Evolutionary conservation across 2,113 vertebrate species (phyloP).

Genomic region (Myxocyprinus asiaticus): DNA sequence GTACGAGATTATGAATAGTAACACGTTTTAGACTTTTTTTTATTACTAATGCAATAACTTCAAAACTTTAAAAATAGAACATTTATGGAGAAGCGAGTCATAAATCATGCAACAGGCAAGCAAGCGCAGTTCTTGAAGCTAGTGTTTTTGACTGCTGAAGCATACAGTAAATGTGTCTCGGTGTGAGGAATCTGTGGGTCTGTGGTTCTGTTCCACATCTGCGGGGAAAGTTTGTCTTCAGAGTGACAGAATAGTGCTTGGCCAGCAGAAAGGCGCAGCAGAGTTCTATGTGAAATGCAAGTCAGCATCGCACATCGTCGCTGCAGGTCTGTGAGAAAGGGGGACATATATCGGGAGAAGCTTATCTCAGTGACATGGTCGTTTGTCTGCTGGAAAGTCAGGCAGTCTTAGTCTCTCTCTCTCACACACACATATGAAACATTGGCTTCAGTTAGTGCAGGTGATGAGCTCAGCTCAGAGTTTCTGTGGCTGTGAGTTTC

Average conservation of each 20-base stretch:
- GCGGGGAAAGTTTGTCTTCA: constrained; percentile 27
- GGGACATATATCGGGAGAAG: constrained; percentile 43
- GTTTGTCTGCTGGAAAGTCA: constrained; percentile 41
- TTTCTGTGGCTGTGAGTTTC: too few relatives aligned
- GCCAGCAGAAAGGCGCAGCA: constrained; percentile 63
- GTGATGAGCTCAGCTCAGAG: constrained; percentile 6
- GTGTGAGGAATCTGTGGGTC: constrained; percentile 23
- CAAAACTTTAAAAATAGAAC: constrained; percentile 1
- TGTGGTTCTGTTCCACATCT: constrained; percentile 10
- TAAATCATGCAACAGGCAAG: constrained; percentile 15
- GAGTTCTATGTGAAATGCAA: constrained; percentile 69
- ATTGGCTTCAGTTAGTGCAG: background rate
- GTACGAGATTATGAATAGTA: too few relatives aligned
- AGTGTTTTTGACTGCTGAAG: constrained; percentile 42
- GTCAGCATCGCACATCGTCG: constrained; percentile 66
- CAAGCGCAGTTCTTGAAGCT: background rate
- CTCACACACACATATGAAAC: constrained; percentile 11
- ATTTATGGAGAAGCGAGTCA: constrained; percentile 15
- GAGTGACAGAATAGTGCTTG: constrained; percentile 66
- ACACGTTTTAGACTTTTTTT: too few relatives aligned
- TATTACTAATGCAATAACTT: background rate
- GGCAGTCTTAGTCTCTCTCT: background rate
- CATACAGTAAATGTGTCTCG: constrained; percentile 31
- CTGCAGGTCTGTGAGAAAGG: constrained; percentile 68
- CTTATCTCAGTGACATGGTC: constrained; percentile 61